Base-by-base conservation (phyloP, 2,113 vertebrate species). In the Geococcyx californianus region DNA sequence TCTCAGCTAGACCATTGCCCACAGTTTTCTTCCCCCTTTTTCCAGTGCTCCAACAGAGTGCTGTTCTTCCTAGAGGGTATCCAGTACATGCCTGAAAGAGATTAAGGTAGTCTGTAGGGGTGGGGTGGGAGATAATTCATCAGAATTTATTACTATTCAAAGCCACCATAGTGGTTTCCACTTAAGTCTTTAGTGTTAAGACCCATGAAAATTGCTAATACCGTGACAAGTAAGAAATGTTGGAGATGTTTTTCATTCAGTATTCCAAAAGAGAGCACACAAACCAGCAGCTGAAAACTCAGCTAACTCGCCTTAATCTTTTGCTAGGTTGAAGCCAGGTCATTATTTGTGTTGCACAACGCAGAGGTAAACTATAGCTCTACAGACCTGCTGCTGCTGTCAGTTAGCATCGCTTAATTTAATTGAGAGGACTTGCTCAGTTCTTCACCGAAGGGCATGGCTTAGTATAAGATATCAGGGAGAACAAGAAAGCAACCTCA, bases 141-240 rank as follows among this genome's bases (percentile, higher is more conserved):
- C 83, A 95, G 93, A 95, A 97, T 97, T 96, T 97, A 97, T 96
- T 95, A 62, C 94, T 96, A 63, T 87, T 97, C 95, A 96, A 97
- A 98, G 94, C 64, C 89, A 90, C 88, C 78, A 34, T 84, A 93
- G 96, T 93, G 80, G 63, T 93, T 96, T 96, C 94, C 72, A 16
- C 95, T 97, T 92, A 97, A 95, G 91, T 70, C 94, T 97, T 98
- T 96, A 95, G 94, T 97, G 82, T 95, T 97, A 92, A 98, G 94
- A 89, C 47, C 96, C 96, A 77, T 98, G 97, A 97, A 98, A 98
- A 98, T 93, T 87, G 79, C 92, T 95, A 94, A 82, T 96, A 94
- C 95, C 82, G 3, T 97, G 96, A 95, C 94, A 90, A 95, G 95
- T 96, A 83, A n/a, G 75, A 96, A 89, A 97, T 92, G 86, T 83